These are phyloP conservation scores for Ammospiza caudacuta DNA, from an alignment of 2,113 vertebrate genomes.

Conservation along the genomic window DNA sequence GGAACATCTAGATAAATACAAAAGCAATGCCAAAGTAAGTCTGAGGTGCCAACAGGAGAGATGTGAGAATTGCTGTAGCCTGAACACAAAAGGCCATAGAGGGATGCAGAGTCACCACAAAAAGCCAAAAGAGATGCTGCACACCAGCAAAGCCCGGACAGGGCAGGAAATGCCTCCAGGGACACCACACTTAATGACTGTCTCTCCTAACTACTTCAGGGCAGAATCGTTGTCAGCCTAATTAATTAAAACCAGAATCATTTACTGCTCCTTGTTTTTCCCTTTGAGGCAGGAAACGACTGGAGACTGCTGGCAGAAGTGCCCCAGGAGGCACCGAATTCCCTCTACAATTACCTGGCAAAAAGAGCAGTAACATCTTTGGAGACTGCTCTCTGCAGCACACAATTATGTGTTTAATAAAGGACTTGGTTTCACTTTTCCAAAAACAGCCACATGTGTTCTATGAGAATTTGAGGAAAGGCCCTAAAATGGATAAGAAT, in stretches of 20 bases:
- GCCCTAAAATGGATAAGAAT: background rate
- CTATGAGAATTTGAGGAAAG: background rate
- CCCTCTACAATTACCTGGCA: conserved; percentile 1
- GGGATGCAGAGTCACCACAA: background rate
- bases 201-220: background rate
- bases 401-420: background rate
- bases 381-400: background rate
- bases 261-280: background rate
- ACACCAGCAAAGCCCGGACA: background rate
- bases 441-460: background rate
- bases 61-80: background rate
- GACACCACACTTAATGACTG: background rate
- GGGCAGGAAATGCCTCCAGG: background rate
- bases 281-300: background rate
- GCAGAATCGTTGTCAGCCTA: background rate
- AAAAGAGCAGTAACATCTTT: background rate
- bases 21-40: background rate
- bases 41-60: background rate
- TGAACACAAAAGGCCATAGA: background rate
- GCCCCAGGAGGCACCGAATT: background rate
- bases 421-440: background rate
- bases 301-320: background rate
- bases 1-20: background rate
- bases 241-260: conserved; percentile 58
- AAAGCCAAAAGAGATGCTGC: background rate